phyloP scores from a whole-genome alignment of 2,888 invertebrate genomes.

The Agrilus biguttatus region DNA sequence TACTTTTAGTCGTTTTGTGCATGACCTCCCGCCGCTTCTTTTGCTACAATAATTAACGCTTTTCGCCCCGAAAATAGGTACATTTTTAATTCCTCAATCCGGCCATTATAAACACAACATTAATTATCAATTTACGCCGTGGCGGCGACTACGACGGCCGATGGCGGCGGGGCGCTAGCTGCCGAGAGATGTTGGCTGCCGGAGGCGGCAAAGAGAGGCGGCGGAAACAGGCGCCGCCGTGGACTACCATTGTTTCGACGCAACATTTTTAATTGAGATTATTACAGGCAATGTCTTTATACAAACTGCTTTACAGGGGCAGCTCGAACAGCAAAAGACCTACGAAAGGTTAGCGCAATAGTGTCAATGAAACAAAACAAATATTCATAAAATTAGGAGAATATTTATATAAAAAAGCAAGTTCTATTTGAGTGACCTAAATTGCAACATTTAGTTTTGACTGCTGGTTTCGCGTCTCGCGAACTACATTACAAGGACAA shows the following conservation, averaged over 20 bases:
- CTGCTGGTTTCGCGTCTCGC: too few relatives aligned
- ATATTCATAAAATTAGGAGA: too few relatives aligned
- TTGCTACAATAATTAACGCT: conserved; percentile 23
- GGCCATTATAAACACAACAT: conserved; percentile 34
- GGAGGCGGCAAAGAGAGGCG: background rate
- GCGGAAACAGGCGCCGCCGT: conserved; percentile 10
- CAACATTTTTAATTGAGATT: conserved; percentile 35
- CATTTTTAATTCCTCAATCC: conserved; percentile 33
- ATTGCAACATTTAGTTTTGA: too few relatives aligned
- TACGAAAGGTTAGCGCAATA: too few relatives aligned
- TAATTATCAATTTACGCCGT: conserved; percentile 31
- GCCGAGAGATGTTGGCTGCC: too few relatives aligned
- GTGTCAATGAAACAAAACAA: too few relatives aligned
- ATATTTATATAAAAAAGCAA: too few relatives aligned
- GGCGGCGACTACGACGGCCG: conserved; percentile 20
- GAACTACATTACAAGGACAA: too few relatives aligned
- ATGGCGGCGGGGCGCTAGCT: background rate
- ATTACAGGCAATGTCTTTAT: conserved; percentile 30
- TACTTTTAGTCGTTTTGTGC: conserved; percentile 22
- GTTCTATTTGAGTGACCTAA: too few relatives aligned
- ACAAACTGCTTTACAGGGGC: conserved; percentile 16
- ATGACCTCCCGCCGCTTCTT: conserved; percentile 16
- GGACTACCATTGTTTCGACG: conserved; percentile 27
- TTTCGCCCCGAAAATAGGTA: conserved; percentile 25
- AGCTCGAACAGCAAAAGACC: too few relatives aligned